A percentile compares a stretch with the other conserved stretches of the same genome.
Conservation (phyloP, 2,113 vertebrate genomes). For the Riparia riparia region DNA sequence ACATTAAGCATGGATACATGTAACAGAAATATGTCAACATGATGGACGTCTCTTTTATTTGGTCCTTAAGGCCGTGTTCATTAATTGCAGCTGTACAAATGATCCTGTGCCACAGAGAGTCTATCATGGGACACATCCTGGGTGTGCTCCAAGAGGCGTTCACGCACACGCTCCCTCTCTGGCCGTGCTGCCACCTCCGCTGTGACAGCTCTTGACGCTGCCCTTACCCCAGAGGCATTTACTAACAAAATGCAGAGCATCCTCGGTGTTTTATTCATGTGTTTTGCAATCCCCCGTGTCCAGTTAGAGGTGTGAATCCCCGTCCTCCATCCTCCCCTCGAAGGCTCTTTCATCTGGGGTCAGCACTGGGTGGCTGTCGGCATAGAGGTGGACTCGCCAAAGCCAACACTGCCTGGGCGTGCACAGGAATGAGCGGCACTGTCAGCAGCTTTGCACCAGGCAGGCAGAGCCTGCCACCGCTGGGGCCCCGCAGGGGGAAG, state of each 20-base stretch:
- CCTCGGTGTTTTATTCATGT: background rate
- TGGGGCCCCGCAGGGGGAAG: background rate
- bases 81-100: background rate
- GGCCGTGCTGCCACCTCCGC: fast-evolving
- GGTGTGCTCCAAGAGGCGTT: background rate
- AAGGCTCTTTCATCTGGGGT: background rate
- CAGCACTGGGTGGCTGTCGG: background rate
- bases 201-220: background rate
- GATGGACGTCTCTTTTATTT: background rate
- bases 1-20: background rate
- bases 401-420: background rate
- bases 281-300: background rate
- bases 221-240: background rate
- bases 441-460: background rate
- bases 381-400: background rate
- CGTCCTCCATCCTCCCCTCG: background rate
- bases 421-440: fast-evolving
- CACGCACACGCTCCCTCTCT: fast-evolving
- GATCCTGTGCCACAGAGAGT: background rate
- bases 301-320: background rate
- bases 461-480: background rate
- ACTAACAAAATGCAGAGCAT: background rate
- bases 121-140: background rate
- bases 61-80: background rate
- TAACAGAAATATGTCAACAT: background rate